Evolutionary conservation across 2,888 invertebrate species (phyloP), one percentile per base, ranked within the genome.

Genomic region (Bursaphelenchus okinawaensis): DNA sequence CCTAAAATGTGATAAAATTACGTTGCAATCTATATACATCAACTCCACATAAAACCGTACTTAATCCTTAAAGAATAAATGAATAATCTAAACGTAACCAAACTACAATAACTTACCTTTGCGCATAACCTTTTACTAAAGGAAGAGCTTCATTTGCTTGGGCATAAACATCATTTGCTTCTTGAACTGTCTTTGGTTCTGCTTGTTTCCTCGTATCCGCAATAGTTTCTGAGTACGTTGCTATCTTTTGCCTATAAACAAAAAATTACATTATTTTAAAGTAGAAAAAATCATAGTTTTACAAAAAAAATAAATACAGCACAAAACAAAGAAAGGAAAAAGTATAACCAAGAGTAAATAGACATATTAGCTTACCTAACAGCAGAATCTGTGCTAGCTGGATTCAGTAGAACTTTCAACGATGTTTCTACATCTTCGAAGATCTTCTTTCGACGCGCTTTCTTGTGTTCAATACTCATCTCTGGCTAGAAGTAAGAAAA

Each of bases 301-400:
- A 56, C 23, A 19, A 9, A 27, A 19, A 8, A 4, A 50, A 40
- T 4, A 12, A 9, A 58, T 20, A 40, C 19, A 24, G 6, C 3
- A 3, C 6, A 40, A 3, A 50, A 20, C 22, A 55, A 19, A 12
- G 27, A 50, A 40, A 40, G 40, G 16, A 40, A 40, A 40, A n/a
- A 40, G n/a, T 16, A n/a, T n/a, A n/a, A n/a, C n/a, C n/a, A n/a
- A n/a, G n/a, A n/a, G n/a, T 29, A 29, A 40, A 40, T 1, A 40
- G n/a, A 40, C 6, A 40, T 6, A n/a, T 40, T 2, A 4, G 3
- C 40, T 40, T 19, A 75, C 75, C 78, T 70, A n/a, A 73, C 74
- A 22, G 73, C 73, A 28, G 72, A 71, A 55, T 81, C 79, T 7
- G 77, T 72, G 73, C 7, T 80, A 77, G 31, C 78, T 52, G 51